phyloP scores from a whole-genome alignment of 2,113 vertebrate genomes.

The Sinocyclocheilus anophthalmus region DNA sequence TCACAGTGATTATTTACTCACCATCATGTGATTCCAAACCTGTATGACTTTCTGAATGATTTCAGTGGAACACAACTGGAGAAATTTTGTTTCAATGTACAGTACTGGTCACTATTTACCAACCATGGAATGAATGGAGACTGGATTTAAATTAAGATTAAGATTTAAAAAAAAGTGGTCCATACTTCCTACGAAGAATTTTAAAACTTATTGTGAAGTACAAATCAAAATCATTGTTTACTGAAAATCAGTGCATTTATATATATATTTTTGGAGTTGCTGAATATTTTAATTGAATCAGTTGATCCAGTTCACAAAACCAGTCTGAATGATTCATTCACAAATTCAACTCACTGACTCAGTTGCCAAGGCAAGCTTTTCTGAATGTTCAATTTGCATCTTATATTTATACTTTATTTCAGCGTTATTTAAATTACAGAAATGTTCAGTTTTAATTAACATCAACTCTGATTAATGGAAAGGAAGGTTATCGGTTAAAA shows the following conservation, averaged over 20 bases:
- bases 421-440: not conserved
- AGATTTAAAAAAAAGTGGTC: not conserved
- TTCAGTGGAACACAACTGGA: not conserved
- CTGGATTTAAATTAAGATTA: not conserved
- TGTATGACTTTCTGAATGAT: not conserved
- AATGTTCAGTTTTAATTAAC: not conserved
- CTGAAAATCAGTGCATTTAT: not conserved
- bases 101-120: not conserved
- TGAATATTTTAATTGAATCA: not conserved
- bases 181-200: too few relatives aligned
- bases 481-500: not conserved
- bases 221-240: not conserved
- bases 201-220: too few relatives aligned
- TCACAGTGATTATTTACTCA: not conserved
- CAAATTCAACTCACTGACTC: not conserved
- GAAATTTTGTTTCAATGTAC: not conserved
- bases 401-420: not conserved
- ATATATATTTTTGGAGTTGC: not conserved
- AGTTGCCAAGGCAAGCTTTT: too few relatives aligned
- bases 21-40: not conserved
- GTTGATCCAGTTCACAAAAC: not conserved
- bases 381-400: not conserved
- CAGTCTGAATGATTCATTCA: not conserved
- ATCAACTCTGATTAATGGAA: not conserved
- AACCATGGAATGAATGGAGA: not conserved